Evolutionary conservation across 2,888 invertebrate genomes (phyloP), one percentile per base, ranked within the genome.

Genomic region (Gibbula magus): DNA sequence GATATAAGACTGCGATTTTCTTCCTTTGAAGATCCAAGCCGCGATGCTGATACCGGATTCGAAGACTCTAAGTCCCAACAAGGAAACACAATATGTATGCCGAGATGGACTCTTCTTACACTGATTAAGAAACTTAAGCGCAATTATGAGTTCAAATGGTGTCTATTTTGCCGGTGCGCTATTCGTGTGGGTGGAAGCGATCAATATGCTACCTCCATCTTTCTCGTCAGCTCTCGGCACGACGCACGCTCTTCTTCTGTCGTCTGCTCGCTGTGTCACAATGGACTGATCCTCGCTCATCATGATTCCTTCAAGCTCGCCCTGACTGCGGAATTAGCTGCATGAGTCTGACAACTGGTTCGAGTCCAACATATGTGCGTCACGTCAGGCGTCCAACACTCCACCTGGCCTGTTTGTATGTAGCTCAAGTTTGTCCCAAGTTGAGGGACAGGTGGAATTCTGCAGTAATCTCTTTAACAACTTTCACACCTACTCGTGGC

Each of bases 241-340:
- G 61, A 29, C 61, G 61, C 45, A 13, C 61, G 61, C 61, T 61
- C 25, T 61, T 32, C 29, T 61, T 61, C 25, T 61, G 61, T 61
- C 61, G 61, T 61, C 61, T 61, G 29, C 61, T 61, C 61, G 61
- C 18, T 16, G 61, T 61, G 61, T 61, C 61, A 61, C 61, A 61
- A 61, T 61, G 61, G 61, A 61, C 25, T 32, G 29, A 13, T 61
- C 61, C 61, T 32, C 45, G 61, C 29, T 25, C 29, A 22, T 61
- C 25, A 61, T 61, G 61, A 61, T 61, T 61, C 61, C 29, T 61
- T 61, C 61, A 61, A 61, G 61, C 61, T 32, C 29, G 25, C 61
- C 61, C 25, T 61, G 61, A 61, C 61, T 16, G 61, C 29, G 29
- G 61, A 61, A 29, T 61, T 61, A 61, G 22, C 61, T 61, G 61